phyloP scores from a whole-genome alignment of 2,888 invertebrate species.

The Leptogaster cylindrica region DNA sequence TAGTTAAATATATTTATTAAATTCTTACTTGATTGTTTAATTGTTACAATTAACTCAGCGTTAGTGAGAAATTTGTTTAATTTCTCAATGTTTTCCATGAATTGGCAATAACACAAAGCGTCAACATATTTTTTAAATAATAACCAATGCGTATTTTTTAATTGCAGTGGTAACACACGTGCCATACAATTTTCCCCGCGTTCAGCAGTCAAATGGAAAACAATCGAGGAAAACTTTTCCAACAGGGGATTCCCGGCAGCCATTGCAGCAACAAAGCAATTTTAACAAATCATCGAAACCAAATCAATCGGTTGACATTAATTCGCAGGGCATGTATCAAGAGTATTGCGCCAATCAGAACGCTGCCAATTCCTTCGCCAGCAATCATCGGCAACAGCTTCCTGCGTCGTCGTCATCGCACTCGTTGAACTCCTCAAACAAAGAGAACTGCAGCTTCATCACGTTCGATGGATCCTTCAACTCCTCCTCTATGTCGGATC shows the following conservation, averaged over 20 bases:
- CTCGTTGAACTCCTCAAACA: conserved; percentile 50
- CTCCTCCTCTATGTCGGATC: conserved; percentile 50
- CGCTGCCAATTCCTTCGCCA: background rate
- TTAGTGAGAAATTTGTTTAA: background rate
- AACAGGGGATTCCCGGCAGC: background rate
- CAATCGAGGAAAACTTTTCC: background rate
- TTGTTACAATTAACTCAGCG: background rate
- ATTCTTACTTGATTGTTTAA: background rate
- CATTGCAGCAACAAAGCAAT: conserved; percentile 4
- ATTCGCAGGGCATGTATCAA: background rate
- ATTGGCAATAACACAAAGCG: background rate
- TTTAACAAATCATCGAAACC: background rate
- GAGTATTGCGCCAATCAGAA: background rate
- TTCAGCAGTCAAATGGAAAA: background rate
- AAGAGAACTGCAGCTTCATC: conserved; percentile 54
- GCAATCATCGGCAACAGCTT: too few relatives aligned
- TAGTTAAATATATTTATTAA: too few relatives aligned
- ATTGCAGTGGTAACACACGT: conserved; percentile 2
- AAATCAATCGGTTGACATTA: too few relatives aligned
- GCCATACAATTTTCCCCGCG: background rate
- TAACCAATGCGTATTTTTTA: too few relatives aligned
- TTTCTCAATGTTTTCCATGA: background rate
- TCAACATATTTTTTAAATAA: too few relatives aligned
- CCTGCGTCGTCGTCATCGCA: background rate
- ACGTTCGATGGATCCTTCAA: conserved; percentile 49